Evolutionary conservation across 2,888 invertebrate species (phyloP).

Genomic region (Terebella lapidaria): DNA sequence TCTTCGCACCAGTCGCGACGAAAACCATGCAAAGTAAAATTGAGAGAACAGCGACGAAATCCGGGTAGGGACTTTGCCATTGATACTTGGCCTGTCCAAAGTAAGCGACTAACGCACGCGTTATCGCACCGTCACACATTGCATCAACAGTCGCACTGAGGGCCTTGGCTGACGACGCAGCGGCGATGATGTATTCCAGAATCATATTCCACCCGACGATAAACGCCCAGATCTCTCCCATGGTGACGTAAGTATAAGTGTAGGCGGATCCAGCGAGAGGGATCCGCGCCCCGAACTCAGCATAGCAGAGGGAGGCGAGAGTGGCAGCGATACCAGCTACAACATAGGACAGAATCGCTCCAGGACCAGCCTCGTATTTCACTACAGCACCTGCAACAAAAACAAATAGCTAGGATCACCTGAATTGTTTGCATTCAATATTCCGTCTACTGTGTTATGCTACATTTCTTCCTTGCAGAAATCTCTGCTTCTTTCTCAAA

Average conservation of each 20-base stretch:
- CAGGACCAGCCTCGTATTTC: conserved; percentile 79
- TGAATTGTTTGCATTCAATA: too few species aligned
- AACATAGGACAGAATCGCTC: conserved; percentile 71
- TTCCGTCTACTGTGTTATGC: too few species aligned
- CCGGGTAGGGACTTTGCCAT: conserved; percentile 39
- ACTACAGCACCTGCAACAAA: conserved; percentile 96
- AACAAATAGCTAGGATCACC: too few species aligned
- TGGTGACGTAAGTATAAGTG: conserved; percentile 46
- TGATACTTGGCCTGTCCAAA: conserved; percentile 28
- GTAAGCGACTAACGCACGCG: conserved; percentile 23
- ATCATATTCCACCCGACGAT: conserved; percentile 37
- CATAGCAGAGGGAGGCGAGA: conserved; percentile 70
- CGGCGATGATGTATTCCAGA: conserved; percentile 28
- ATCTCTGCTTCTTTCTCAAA: too few species aligned
- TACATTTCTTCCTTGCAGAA: too few species aligned
- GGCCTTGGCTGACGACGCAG: conserved; percentile 41
- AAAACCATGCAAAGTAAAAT: conserved; percentile 55
- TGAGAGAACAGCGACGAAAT: conserved; percentile 47
- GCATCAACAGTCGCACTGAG: conserved; percentile 54
- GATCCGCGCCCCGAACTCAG: conserved; percentile 72
- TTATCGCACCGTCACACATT: conserved; percentile 35
- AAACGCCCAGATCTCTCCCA: conserved; percentile 49
- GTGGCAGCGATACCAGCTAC: conserved; percentile 82
- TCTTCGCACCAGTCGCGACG: conserved; percentile 25
- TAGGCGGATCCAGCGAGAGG: conserved; percentile 52